These are phyloP conservation scores for Archilochus colubris DNA, from an alignment of 2,113 vertebrate genomes.

Conservation along the genomic window DNA sequence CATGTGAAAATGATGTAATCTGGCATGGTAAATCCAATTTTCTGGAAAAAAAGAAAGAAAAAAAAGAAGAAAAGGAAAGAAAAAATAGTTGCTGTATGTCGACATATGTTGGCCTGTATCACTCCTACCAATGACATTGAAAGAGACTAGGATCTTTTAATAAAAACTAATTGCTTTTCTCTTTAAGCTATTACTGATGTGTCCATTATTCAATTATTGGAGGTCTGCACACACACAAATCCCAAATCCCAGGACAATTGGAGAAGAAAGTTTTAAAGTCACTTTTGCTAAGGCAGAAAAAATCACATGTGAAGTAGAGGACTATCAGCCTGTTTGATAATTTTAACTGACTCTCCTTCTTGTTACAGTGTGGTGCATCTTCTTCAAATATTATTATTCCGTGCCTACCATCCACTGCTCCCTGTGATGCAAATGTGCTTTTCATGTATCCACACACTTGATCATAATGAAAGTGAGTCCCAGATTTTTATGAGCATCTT, in stretches of 20 bases:
- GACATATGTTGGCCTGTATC: neutral
- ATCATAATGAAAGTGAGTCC: conserved; percentile 19
- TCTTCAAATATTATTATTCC: neutral
- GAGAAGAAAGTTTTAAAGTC: neutral
- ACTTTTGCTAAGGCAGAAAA: conserved; percentile 5
- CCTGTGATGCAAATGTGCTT: conserved; percentile 5
- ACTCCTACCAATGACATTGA: neutral
- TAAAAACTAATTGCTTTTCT: conserved; percentile 30
- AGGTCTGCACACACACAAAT: neutral
- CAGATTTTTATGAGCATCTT: conserved; percentile 36
- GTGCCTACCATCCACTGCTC: neutral
- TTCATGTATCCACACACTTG: neutral
- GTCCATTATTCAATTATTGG: neutral
- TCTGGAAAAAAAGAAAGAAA: neutral
- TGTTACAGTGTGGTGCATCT: neutral
- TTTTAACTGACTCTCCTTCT: neutral
- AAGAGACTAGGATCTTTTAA: conserved; percentile 29
- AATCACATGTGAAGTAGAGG: neutral
- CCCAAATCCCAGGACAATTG: neutral
- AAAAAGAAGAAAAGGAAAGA: neutral
- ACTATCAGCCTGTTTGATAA: neutral
- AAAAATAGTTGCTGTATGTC: neutral
- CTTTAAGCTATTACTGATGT: neutral
- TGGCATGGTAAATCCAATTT: neutral
- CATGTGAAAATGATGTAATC: conserved; percentile 49